Conservation (phyloP, 2,797 vertebrate genomes). For the Tapera naevia region DNA sequence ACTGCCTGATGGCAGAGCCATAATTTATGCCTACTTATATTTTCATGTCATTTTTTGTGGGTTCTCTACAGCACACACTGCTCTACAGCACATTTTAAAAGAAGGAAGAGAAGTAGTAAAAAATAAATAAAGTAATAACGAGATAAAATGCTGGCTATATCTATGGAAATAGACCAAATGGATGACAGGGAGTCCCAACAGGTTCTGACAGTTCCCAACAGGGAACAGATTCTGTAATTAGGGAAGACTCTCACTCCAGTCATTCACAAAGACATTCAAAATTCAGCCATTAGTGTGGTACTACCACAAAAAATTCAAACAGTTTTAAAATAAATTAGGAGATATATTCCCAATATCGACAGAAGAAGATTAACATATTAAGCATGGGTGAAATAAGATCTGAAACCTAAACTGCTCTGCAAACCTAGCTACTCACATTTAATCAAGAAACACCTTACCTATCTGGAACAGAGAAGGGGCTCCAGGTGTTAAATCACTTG, state of each 20-base stretch:
- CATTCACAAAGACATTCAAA: neutral
- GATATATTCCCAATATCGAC: neutral
- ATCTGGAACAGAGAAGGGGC: neutral
- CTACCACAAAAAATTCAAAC: neutral
- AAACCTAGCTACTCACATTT: neutral
- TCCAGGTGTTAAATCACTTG: neutral
- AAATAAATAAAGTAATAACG: neutral
- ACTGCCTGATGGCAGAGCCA: neutral
- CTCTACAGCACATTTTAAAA: neutral
- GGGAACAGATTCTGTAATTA: neutral
- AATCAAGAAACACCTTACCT: neutral
- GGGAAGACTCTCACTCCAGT: neutral
- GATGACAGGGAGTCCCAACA: neutral
- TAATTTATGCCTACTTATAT: neutral
- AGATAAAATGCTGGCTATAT: neutral
- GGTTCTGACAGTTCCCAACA: too few relatives aligned
- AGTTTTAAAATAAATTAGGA: neutral
- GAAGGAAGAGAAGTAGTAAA: neutral
- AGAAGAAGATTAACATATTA: neutral
- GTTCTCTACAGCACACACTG: neutral
- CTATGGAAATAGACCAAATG: neutral
- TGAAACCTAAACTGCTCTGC: neutral
- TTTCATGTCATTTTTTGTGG: neutral
- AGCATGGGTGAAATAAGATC: neutral
- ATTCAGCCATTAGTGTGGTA: neutral